A percentile compares a stretch with the other conserved stretches of the same genome.
phyloP scores from a whole-genome alignment of 2,888 invertebrate species.

The Hylaea fasciaria region DNA sequence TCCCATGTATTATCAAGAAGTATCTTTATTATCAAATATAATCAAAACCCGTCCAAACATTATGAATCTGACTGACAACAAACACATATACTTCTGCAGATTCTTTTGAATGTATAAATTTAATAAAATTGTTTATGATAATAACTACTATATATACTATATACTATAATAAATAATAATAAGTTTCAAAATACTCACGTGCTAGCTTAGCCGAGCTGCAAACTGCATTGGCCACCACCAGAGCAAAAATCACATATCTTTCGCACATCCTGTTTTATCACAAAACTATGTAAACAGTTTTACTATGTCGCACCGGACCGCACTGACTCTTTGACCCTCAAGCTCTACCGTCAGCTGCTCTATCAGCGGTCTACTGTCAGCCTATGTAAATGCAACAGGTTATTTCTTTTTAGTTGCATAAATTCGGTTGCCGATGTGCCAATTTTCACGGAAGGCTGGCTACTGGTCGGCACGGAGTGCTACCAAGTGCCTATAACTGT shows the following conservation, averaged over 20 bases:
- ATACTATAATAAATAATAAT: no score
- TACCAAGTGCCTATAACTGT: slow-evolving; percentile 50
- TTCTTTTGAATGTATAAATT: no score
- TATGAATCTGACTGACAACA: no score
- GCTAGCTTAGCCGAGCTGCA: slow-evolving; percentile 65
- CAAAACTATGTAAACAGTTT: slow-evolving; percentile 43
- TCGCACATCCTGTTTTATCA: slow-evolving; percentile 67
- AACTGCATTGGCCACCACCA: slow-evolving; percentile 55
- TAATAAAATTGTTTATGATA: no score
- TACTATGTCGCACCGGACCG: slow-evolving; percentile 49
- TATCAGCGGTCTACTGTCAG: no score
- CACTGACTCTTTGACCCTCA: slow-evolving; percentile 63
- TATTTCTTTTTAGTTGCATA: slow-evolving; percentile 79
- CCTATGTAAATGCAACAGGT: slow-evolving; percentile 77
- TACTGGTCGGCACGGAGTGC: slow-evolving; percentile 71
- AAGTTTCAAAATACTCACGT: slow-evolving; percentile 63
- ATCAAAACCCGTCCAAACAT: no score
- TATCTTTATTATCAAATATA: no score
- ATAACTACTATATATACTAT: no score
- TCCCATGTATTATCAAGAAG: no score
- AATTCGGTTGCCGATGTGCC: slow-evolving; percentile 75
- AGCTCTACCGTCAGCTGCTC: slow-evolving; percentile 52
- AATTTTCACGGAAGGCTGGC: slow-evolving; percentile 78
- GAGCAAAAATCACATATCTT: slow-evolving; percentile 59
- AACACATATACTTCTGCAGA: no score